Evolutionary conservation across 2,797 vertebrate genomes (phyloP), one percentile per base, ranked within the genome.

Genomic region (Peromyscus nudipes): DNA sequence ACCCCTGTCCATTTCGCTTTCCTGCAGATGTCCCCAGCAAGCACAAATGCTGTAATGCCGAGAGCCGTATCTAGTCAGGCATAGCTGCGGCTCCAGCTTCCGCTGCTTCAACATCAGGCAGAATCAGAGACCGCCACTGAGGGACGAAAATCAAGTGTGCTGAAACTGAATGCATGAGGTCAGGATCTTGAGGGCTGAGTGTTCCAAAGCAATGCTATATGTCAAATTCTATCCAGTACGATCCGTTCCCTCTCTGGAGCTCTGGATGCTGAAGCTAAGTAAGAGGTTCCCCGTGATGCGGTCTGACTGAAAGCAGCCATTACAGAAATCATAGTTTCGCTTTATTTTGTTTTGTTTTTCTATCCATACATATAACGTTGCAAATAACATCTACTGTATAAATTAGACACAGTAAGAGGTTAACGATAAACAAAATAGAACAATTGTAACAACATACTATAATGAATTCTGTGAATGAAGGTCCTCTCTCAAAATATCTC

Each of bases 1-100:
- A 99, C 76, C 99, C 98, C 89, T 98, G 99, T 64, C 98, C 99
- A 92, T 99, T 99, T 96, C 99, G 98, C 96, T 98, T 99, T 96
- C 99, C 99, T 9, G 99, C 98, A 57, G 99, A 99, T 97, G 99
- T 99, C 75, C 99, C 99, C 37, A 98, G 92, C 99, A 99, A 95
- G 99, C 99, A 95, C 99, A 99, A 81, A 99, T 98, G 3, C 99
- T 99, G 99, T 90, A 31, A 99, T 93, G 19, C 99, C 98, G 89
- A 99, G 77, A 77, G 99, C 77, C 8, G 99, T 98, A 65, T 99
- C 99, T 31, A 99, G 91, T 25, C 99, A 98, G 84, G 98, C 25
- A 99, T 99, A 1, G 99, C 82, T 0, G 99, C 99, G 96, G 99
- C 99, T 52, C 99, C 99, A 0, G 99, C 97, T 0, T 99, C 99